Conservation (phyloP, 2,888 invertebrate species). For the Andrena haemorrhoa region DNA sequence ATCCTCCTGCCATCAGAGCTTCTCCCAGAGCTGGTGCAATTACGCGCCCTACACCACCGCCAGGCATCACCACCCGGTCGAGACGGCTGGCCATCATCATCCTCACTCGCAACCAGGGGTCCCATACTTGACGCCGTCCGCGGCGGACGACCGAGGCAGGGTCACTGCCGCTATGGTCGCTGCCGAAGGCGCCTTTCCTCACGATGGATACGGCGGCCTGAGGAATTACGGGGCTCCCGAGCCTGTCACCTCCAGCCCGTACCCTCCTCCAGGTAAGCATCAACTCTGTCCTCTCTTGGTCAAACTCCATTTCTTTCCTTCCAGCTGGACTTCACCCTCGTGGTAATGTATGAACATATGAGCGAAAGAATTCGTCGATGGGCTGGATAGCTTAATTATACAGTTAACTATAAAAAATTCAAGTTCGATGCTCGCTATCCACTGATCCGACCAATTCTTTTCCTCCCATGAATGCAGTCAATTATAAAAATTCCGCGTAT, state of each 20-base stretch:
- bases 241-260: conserved; percentile 91
- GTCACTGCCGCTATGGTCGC: conserved; percentile 87
- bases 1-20: conserved; percentile 89
- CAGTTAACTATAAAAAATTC: neutral
- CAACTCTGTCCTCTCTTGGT: conserved; percentile 64
- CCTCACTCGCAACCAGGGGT: conserved; percentile 86
- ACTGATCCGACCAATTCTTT: neutral
- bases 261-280: conserved; percentile 92
- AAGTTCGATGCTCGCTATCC: neutral
- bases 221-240: conserved; percentile 91
- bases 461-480: too few species aligned
- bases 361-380: neutral
- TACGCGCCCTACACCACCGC: conserved; percentile 88
- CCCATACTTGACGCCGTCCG: conserved; percentile 88
- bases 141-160: conserved; percentile 89
- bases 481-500: neutral
- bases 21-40: conserved; percentile 91
- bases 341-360: conserved; percentile 20
- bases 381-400: neutral
- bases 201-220: conserved; percentile 90
- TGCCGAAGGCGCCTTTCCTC: conserved; percentile 89
- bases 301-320: neutral
- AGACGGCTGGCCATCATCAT: conserved; percentile 86
- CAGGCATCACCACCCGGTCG: conserved; percentile 87
- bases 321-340: neutral